Base-by-base conservation (phyloP, 2,888 invertebrate genomes). In the Drosophila pseudotakahashii region DNA sequence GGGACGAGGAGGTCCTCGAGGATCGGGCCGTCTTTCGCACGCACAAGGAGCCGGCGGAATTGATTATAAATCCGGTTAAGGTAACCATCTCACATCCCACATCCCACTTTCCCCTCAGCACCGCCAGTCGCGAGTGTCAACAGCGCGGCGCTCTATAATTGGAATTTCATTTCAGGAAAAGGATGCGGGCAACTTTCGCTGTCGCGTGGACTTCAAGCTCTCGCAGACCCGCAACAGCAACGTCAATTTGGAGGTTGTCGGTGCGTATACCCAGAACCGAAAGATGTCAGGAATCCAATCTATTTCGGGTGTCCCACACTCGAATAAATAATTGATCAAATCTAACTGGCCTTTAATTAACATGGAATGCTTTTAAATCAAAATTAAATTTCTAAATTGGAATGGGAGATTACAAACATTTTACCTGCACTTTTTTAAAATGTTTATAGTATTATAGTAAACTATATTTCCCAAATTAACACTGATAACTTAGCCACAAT, bases 141-240 rank as follows among this genome's bases (percentile, higher is more conserved):
- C 77, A 62, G 45, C 57, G 70, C 30, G 42, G 72, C 57, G 70
- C 72, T 78, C 71, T 76, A 69, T 80, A 78, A 78, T 86, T 84
- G 69, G 75, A 79, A 78, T 79, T 76, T 69, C 66, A 66, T 66
- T 64, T 63, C 66, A 94, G 89, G 95, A 95, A 90, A 93, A 93
- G 85, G 96, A 96, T 92, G 95, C 94, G 54, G 96, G 95, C 52
- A 93, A 95, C 81, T 96, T 96, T 92, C 94, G 95, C 82, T 96
- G 96, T 92, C 93, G 96, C 79, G 95, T 96, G 71, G 96, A 96
- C 92, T 96, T 96, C 92, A 95, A 95, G 91, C 94, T 94, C 89
- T 95, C 95, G 52, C 96, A 95, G 59, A 96, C 96, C 68, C 93
- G 95, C 81, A 95, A 96, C 92, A 94, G 95, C 90, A 94, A 95